Percentiles rank a stretch among this genome's conserved stretches.
Evolutionary conservation across 2,113 vertebrate genomes (phyloP).

Genomic region (Silurus meridionalis): DNA sequence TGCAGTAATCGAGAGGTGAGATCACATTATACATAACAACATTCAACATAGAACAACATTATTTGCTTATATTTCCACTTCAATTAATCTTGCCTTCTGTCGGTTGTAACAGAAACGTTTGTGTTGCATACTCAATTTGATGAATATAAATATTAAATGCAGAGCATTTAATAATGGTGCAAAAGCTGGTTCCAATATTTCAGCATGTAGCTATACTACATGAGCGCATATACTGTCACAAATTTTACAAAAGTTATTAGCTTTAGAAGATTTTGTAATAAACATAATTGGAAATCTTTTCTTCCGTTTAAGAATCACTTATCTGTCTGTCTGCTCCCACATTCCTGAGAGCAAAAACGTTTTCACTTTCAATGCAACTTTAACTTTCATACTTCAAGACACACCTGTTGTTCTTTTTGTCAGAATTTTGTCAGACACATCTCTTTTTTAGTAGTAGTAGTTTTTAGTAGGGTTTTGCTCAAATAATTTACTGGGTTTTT

Average conservation of each 20-base stretch:
- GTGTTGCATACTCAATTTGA: background rate
- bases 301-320: background rate
- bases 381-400: background rate
- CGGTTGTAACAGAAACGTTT: background rate
- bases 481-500: background rate
- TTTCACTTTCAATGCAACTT: background rate
- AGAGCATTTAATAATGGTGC: background rate
- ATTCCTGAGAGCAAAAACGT: background rate
- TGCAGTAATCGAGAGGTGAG: slow-evolving; percentile 80
- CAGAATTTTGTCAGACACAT: background rate
- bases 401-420: background rate
- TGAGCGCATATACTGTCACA: background rate
- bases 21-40: background rate
- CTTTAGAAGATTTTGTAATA: background rate
- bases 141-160: background rate
- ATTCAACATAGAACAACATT: too few species aligned
- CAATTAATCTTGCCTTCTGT: background rate
- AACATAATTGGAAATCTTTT: background rate
- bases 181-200: background rate
- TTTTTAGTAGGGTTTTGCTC: too few species aligned
- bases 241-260: background rate
- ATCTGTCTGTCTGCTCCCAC: background rate
- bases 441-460: too few species aligned
- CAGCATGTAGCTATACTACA: background rate
- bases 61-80: background rate